Percentiles rank a stretch among this genome's conserved stretches.
phyloP scores from a whole-genome alignment of 2,113 vertebrate species.

The Neotoma lepida region DNA sequence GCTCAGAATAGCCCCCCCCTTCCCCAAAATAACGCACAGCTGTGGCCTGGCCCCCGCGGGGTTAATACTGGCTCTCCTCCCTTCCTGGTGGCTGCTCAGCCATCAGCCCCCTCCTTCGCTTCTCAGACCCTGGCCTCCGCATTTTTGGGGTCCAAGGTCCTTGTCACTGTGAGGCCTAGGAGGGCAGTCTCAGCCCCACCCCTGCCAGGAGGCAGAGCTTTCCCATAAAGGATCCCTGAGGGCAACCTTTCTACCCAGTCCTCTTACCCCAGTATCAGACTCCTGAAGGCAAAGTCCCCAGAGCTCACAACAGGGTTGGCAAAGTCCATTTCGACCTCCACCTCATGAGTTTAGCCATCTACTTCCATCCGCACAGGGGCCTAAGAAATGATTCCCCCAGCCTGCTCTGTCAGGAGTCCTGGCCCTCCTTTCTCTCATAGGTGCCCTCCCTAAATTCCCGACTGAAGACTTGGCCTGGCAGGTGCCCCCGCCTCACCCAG shows the following conservation, averaged over 20 bases:
- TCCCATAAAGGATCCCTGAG: background rate
- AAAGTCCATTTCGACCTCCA: background rate
- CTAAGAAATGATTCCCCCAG: background rate
- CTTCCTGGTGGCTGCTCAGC: constrained; percentile 27
- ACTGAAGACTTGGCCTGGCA: background rate
- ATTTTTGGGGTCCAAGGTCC: background rate
- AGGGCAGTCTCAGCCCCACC: background rate
- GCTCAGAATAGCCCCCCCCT: constrained; percentile 76
- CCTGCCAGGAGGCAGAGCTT: background rate
- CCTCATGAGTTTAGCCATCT: background rate
- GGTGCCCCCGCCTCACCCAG: background rate
- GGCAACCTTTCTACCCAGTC: background rate
- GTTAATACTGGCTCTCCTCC: constrained; percentile 78
- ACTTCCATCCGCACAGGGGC: background rate
- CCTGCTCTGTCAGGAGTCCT: background rate
- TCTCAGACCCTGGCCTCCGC: constrained; percentile 60
- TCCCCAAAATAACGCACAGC: constrained; percentile 84
- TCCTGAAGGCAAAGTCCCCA: background rate
- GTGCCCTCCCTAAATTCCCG: constrained; percentile 16
- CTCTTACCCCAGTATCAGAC: background rate
- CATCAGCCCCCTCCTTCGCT: constrained; percentile 70
- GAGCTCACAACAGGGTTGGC: background rate
- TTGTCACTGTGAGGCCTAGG: background rate
- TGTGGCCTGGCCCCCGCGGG: constrained; percentile 88
- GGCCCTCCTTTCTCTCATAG: background rate